These are phyloP conservation scores for Tipula vernalis DNA, from an alignment of 2,888 invertebrate genomes.

Conservation along the genomic window DNA sequence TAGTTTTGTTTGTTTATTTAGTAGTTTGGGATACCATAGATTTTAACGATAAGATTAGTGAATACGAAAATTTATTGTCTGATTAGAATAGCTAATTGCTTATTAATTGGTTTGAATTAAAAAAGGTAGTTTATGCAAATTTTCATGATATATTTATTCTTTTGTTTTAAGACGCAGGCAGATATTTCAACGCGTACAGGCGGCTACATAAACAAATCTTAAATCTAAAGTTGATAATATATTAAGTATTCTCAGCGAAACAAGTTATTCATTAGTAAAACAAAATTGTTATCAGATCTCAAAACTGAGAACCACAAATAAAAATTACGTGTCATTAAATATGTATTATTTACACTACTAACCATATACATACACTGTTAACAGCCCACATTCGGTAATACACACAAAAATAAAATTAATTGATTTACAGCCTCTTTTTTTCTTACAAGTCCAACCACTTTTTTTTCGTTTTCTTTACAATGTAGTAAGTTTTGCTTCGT, in stretches of 20 bases:
- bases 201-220: not conserved
- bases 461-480: not conserved
- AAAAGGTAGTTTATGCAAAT: not conserved
- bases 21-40: not conserved
- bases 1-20: not conserved
- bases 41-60: not conserved
- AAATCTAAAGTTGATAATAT: not conserved
- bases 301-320: not conserved
- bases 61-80: conserved; percentile 6
- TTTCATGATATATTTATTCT: not conserved
- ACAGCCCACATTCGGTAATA: not conserved
- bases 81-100: conserved; percentile 9
- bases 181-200: not conserved
- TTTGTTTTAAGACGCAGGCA: not conserved
- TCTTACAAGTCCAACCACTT: not conserved
- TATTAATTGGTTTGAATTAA: not conserved
- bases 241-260: not conserved
- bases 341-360: not conserved
- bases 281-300: not conserved
- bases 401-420: not conserved
- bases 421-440: not conserved
- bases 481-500: not conserved
- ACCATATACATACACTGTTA: not conserved
- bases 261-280: not conserved
- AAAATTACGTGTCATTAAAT: not conserved